A percentile compares a stretch with the other conserved stretches of the same genome.
Evolutionary conservation across 2,888 invertebrate genomes (phyloP).

Genomic region (Harpalus rufipes): DNA sequence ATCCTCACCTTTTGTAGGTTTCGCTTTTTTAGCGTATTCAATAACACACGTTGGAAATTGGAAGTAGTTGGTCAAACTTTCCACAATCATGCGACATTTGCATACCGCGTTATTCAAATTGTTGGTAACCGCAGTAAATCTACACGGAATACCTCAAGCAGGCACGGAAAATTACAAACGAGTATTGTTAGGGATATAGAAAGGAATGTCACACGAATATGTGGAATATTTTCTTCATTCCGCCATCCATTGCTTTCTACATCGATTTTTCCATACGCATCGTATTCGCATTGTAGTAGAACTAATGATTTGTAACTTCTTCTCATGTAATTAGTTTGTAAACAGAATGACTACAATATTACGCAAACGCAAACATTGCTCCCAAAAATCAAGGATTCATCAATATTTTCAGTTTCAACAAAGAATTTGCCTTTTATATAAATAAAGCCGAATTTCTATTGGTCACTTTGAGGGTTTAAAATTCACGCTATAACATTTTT

Average conservation of each 20-base stretch:
- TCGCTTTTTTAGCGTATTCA: not conserved
- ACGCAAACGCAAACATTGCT: no score
- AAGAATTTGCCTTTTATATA: no score
- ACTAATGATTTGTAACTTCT: no score
- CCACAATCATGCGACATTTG: constrained; percentile 16
- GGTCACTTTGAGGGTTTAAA: no score
- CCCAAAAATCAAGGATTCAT: no score
- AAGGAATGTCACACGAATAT: constrained; percentile 14
- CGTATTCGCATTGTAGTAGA: no score
- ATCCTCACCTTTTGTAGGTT: not conserved
- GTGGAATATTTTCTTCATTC: constrained; percentile 16
- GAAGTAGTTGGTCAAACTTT: constrained; percentile 10
- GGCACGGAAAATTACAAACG: constrained; percentile 24
- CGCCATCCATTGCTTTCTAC: not conserved
- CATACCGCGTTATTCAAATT: constrained; percentile 22
- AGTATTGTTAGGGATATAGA: constrained; percentile 8
- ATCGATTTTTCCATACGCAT: not conserved
- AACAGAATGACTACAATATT: no score
- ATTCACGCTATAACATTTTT: no score
- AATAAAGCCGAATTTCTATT: no score
- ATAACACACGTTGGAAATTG: not conserved
- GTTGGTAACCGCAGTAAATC: constrained; percentile 16
- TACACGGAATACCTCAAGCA: constrained; percentile 20
- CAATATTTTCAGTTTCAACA: no score
- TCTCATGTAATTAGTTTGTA: no score